These are phyloP conservation scores for Magallana ariakensis DNA, from an alignment of 1,140 invertebrate species.

Conservation along the genomic window DNA sequence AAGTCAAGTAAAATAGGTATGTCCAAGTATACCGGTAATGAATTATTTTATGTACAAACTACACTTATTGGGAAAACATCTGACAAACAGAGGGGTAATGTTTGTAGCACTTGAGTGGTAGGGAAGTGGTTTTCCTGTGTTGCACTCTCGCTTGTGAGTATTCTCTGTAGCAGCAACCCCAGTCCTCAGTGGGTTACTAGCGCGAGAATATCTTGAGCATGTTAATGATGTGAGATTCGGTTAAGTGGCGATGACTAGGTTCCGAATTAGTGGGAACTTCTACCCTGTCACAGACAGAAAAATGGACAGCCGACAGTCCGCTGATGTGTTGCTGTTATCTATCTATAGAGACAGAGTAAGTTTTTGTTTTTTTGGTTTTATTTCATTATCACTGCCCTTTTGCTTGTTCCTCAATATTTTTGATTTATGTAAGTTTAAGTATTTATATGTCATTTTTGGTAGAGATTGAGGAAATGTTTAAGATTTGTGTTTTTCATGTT, in stretches of 20 bases:
- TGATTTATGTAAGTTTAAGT: no score
- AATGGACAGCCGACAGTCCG: slow-evolving; percentile 13
- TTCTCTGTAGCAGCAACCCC: background rate
- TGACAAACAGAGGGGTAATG: background rate
- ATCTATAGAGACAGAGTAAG: background rate
- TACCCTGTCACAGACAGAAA: background rate
- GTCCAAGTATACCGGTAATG: background rate
- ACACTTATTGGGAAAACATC: background rate
- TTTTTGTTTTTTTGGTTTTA: background rate
- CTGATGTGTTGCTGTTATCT: background rate
- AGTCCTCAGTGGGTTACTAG: background rate
- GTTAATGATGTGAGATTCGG: background rate
- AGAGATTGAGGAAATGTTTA: no score
- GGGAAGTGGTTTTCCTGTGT: slow-evolving; percentile 25
- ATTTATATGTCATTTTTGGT: no score
- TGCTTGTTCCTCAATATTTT: no score
- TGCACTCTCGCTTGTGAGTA: background rate
- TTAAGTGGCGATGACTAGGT: slow-evolving; percentile 7
- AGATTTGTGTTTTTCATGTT: no score
- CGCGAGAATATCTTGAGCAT: background rate
- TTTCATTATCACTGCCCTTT: no score
- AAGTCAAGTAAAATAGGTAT: no score
- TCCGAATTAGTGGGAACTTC: background rate
- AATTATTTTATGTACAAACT: background rate
- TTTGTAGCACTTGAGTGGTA: background rate